A percentile compares a stretch with the other conserved stretches of the same genome.
phyloP scores from a whole-genome alignment of 2,797 vertebrate species.

The Sitta carolinensis region DNA sequence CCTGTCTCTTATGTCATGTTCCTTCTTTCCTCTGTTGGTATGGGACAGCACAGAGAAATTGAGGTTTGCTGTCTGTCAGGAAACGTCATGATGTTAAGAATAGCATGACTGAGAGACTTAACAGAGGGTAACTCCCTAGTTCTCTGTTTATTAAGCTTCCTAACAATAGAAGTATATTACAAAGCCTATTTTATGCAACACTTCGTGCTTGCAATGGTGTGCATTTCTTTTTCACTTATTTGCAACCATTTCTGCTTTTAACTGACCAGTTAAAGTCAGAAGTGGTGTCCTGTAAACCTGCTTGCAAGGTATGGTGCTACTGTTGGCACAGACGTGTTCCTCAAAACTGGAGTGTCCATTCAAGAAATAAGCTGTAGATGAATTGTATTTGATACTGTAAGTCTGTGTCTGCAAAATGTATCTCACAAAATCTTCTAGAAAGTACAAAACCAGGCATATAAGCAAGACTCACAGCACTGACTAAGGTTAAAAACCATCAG shows the following conservation, averaged over 20 bases:
- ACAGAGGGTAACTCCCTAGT: not conserved
- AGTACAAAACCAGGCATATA: not conserved
- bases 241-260: not conserved
- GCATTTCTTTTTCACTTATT: not conserved
- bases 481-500: not conserved
- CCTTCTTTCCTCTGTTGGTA: not conserved
- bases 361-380: not conserved
- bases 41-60: not conserved
- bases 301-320: not conserved
- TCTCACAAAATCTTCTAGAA: not conserved
- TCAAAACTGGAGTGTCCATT: not conserved
- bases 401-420: not conserved
- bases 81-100: not conserved
- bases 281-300: not conserved
- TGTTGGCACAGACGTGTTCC: not conserved
- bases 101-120: not conserved
- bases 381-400: not conserved
- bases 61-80: not conserved
- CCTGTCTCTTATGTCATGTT: not conserved
- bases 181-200: not conserved
- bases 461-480: not conserved
- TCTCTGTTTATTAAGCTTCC: not conserved
- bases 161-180: not conserved
- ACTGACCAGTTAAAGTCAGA: not conserved
- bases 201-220: not conserved